These are phyloP conservation scores for Hemicordylus capensis DNA, from an alignment of 2,113 vertebrate genomes.

Conservation along the genomic window DNA sequence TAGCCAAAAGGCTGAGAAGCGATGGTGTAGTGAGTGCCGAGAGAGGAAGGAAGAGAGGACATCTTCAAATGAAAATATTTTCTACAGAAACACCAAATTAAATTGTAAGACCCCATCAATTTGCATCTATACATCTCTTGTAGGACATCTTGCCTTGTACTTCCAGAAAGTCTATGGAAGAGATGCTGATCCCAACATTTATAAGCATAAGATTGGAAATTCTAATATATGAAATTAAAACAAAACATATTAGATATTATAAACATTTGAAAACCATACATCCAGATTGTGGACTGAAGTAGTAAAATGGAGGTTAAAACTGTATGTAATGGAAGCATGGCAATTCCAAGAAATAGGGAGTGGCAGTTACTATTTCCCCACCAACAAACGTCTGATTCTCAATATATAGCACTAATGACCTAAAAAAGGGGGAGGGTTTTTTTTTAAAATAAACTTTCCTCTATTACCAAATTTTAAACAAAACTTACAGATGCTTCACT, in stretches of 20 bases:
- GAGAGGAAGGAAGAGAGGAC: background rate
- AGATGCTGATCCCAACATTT: background rate
- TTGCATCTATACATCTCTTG: background rate
- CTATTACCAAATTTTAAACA: constrained; percentile 2
- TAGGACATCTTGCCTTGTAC: background rate
- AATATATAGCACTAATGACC: background rate
- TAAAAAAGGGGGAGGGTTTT: too few relatives aligned
- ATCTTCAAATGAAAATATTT: background rate
- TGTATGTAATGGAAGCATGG: background rate
- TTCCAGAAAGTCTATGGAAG: background rate
- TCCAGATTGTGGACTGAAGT: background rate
- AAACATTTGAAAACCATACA: background rate
- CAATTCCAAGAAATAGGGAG: background rate
- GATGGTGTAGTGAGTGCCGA: too few relatives aligned
- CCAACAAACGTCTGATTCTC: background rate
- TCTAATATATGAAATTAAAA: background rate
- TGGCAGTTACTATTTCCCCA: background rate
- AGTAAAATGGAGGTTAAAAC: background rate
- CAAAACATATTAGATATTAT: background rate
- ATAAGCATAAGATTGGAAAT: background rate
- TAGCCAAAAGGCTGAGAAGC: too few relatives aligned
- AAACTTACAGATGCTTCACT: background rate
- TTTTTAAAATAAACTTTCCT: too few relatives aligned
- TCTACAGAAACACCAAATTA: background rate
- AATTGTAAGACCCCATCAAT: background rate